These are phyloP conservation scores for Hemitrygon akajei DNA, from an alignment of 2,797 vertebrate species.

Conservation along the genomic window DNA sequence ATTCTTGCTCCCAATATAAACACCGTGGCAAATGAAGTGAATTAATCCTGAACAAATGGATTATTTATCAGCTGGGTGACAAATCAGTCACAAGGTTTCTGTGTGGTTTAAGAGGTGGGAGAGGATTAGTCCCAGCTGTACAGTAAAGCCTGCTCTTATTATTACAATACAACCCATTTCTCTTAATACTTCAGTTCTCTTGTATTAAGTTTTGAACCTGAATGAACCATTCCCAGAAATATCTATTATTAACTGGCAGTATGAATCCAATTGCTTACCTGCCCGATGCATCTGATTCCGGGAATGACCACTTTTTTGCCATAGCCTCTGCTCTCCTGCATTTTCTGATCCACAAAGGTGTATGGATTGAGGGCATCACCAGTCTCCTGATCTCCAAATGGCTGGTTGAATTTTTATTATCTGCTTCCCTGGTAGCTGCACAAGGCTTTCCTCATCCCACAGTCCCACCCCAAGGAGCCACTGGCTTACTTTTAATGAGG, in stretches of 20 bases:
- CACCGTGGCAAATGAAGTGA: background rate
- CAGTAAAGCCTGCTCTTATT: background rate
- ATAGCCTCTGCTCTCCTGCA: background rate
- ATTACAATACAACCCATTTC: background rate
- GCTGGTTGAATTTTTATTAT: background rate
- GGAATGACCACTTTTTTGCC: background rate
- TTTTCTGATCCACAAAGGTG: background rate
- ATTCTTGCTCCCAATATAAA: background rate
- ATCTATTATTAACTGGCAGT: background rate
- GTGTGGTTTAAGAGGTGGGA: background rate
- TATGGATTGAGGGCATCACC: background rate
- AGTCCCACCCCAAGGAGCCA: background rate
- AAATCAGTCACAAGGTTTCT: background rate
- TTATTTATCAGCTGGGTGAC: slow-evolving; percentile 24
- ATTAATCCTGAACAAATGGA: background rate
- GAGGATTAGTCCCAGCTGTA: slow-evolving; percentile 29
- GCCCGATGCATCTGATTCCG: background rate
- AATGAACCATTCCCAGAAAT: background rate
- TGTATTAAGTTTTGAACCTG: background rate
- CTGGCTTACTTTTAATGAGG: background rate
- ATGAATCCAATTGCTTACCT: background rate
- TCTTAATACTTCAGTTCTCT: background rate
- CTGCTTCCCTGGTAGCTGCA: background rate
- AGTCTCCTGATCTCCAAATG: background rate
- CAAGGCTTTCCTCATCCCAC: too few species aligned